phyloP scores from a whole-genome alignment of 2,888 invertebrate species.

The Xylocampa areola region DNA sequence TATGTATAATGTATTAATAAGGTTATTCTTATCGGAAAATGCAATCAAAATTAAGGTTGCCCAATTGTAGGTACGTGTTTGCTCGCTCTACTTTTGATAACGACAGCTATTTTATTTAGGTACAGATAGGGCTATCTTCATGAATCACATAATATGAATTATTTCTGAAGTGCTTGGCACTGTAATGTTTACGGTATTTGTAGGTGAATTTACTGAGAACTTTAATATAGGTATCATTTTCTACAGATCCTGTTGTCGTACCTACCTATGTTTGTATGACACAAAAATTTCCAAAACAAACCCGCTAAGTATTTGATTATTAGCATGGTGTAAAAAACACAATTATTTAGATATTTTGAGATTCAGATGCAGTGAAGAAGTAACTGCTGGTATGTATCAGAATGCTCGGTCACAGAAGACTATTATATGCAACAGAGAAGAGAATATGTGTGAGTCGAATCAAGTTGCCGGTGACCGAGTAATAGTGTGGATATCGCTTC shows the following conservation, averaged over 20 bases:
- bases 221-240: conserved; percentile 14
- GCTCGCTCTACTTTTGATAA: conserved; percentile 74
- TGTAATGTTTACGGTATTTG: conserved; percentile 26
- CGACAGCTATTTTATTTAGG: conserved; percentile 36
- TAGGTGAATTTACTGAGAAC: conserved; percentile 28
- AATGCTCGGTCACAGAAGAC: no score
- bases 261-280: no score
- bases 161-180: conserved; percentile 39
- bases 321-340: no score
- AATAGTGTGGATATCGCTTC: no score
- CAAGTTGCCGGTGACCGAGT: no score
- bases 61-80: conserved; percentile 68
- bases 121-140: conserved; percentile 44
- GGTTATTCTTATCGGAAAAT: conserved; percentile 58
- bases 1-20: conserved; percentile 38
- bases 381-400: no score
- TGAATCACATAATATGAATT: conserved; percentile 53
- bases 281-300: no score
- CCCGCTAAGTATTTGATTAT: no score
- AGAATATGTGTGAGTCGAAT: no score
- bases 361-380: no score
- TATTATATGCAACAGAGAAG: no score
- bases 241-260: conserved; percentile 21
- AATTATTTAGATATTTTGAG: no score
- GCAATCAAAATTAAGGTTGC: conserved; percentile 72